A percentile compares a stretch with the other conserved stretches of the same genome.
These are phyloP conservation scores for Alexandromys fortis DNA, from an alignment of 2,113 vertebrate species.

Conservation along the genomic window DNA sequence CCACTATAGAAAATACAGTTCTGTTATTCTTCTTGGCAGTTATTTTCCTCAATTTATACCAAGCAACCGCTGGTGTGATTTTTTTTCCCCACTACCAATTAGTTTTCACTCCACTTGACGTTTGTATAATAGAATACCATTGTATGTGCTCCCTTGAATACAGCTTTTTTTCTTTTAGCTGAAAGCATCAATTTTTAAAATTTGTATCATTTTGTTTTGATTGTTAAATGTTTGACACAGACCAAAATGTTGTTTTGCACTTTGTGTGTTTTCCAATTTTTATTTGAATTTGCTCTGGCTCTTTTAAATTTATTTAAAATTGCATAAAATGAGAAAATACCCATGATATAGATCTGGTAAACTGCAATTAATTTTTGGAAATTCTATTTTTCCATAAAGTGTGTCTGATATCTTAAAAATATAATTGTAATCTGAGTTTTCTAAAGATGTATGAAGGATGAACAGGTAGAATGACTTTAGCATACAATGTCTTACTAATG, in stretches of 20 bases:
- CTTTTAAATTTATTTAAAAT: background rate
- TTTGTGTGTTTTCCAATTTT: background rate
- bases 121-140: background rate
- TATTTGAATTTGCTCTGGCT: background rate
- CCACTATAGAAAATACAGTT: background rate
- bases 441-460: background rate
- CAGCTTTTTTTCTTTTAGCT: background rate
- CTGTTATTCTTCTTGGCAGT: background rate
- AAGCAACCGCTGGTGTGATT: background rate
- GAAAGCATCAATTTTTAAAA: background rate
- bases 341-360: background rate
- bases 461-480: background rate
- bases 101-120: background rate
- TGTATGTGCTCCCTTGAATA: background rate
- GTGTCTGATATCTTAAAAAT: background rate
- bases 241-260: background rate
- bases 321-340: background rate
- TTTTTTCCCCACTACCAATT: background rate
- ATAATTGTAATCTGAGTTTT: background rate
- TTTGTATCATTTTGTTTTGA: background rate
- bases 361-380: background rate
- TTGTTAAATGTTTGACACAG: background rate
- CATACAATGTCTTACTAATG: background rate
- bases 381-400: background rate
- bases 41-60: background rate